These are phyloP conservation scores for Micromesistius poutassou DNA, from an alignment of 2,797 vertebrate species.

Conservation along the genomic window DNA sequence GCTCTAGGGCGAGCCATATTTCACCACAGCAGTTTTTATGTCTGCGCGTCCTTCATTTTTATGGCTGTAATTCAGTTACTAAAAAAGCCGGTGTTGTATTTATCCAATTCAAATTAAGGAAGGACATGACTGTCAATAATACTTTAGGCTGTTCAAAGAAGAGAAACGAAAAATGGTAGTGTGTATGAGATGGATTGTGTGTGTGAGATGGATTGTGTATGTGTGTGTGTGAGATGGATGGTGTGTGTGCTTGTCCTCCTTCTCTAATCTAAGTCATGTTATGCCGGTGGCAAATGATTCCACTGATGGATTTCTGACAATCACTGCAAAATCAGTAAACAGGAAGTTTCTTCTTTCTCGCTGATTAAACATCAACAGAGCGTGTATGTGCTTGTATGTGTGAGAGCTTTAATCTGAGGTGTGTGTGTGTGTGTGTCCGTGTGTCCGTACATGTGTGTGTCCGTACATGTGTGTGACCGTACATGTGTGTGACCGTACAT, in stretches of 20 bases:
- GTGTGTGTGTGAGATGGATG: neutral
- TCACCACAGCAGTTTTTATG: neutral
- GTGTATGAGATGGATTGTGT: neutral
- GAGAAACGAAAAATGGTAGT: neutral
- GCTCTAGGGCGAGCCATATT: neutral
- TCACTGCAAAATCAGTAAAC: slow-evolving; percentile 18
- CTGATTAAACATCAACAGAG: slow-evolving; percentile 24
- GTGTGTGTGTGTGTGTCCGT: slow-evolving; percentile 3
- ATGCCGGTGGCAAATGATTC: slow-evolving; percentile 7
- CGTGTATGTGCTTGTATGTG: slow-evolving; percentile 5
- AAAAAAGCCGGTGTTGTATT: neutral
- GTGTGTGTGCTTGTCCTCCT: neutral
- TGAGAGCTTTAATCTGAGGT: neutral
- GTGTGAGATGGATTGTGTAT: neutral
- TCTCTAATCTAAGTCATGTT: neutral
- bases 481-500: no score
- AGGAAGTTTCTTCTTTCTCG: slow-evolving; percentile 8
- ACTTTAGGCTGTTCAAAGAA: slow-evolving; percentile 11
- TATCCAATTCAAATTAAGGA: neutral
- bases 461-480: neutral
- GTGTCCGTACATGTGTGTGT: neutral
- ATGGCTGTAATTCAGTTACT: neutral
- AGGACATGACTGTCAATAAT: slow-evolving; percentile 10
- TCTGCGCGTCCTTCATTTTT: neutral
- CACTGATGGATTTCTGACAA: slow-evolving; percentile 11